phyloP scores from a whole-genome alignment of 2,888 invertebrate genomes.

The Chromoteleia sp. region DNA sequence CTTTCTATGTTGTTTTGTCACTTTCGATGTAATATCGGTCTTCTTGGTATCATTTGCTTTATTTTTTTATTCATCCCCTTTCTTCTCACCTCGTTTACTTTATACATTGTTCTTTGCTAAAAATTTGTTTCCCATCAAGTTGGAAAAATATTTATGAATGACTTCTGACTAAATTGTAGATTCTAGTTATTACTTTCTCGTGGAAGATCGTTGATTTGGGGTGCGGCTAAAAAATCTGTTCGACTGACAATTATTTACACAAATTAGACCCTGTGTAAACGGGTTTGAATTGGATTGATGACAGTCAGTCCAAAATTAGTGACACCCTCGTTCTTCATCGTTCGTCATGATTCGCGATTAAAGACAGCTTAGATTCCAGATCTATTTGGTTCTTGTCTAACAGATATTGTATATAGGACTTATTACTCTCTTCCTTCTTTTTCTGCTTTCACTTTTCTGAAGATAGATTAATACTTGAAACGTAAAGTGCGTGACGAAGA shows the following conservation, averaged over 20 bases:
- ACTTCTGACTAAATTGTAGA: constrained; percentile 77
- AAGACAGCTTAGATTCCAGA: constrained; percentile 50
- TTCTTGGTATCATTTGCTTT: constrained; percentile 35
- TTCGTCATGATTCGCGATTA: constrained; percentile 47
- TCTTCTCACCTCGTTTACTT: constrained; percentile 52
- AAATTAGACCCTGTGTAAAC: constrained; percentile 68
- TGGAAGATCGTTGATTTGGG: constrained; percentile 77
- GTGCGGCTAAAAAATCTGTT: constrained; percentile 39
- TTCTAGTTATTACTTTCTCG: constrained; percentile 77
- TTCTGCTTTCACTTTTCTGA: not conserved
- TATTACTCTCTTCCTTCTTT: not conserved
- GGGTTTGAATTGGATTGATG: constrained; percentile 68
- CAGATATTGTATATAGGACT: constrained; percentile 34
- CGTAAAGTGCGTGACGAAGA: constrained; percentile 27
- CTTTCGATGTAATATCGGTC: constrained; percentile 38
- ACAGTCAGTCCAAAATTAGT: constrained; percentile 42
- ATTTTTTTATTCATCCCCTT: constrained; percentile 26
- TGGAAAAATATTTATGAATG: constrained; percentile 81
- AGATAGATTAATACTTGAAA: constrained; percentile 35
- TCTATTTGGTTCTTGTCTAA: constrained; percentile 56
- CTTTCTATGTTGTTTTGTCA: constrained; percentile 14
- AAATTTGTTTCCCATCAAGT: constrained; percentile 78
- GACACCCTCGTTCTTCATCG: constrained; percentile 48
- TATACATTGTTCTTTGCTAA: constrained; percentile 71
- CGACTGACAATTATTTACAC: constrained; percentile 69